Conservation (phyloP, 2,888 invertebrate species). For the Brachyopa scutellaris region DNA sequence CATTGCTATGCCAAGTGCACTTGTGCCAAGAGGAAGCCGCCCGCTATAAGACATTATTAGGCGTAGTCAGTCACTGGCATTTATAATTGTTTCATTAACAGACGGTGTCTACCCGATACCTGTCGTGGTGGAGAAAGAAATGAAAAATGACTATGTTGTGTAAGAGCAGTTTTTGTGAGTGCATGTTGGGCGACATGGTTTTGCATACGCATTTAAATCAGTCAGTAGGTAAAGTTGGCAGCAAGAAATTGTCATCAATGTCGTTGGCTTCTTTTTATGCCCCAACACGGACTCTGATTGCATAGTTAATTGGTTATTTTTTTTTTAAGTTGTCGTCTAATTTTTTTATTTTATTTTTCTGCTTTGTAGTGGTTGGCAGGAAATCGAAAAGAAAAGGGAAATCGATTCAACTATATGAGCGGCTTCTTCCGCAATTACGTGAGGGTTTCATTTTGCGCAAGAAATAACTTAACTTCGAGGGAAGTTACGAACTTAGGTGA, state of each 20-base stretch:
- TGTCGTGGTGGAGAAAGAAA: not conserved
- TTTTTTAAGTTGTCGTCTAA: not conserved
- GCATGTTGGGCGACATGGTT: constrained; percentile 37
- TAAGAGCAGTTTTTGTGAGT: constrained; percentile 22
- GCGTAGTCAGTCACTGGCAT: constrained; percentile 30
- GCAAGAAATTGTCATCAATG: constrained; percentile 42
- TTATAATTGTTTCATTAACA: constrained; percentile 47
- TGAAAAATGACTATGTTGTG: constrained; percentile 31
- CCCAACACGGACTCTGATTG: constrained; percentile 35
- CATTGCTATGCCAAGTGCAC: not conserved
- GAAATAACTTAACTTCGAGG: not conserved
- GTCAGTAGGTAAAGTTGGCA: constrained; percentile 44
- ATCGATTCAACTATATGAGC: constrained; percentile 42
- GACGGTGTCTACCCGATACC: not conserved
- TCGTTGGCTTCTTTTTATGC: constrained; percentile 2
- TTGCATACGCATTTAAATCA: constrained; percentile 54
- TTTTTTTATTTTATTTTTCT: constrained; percentile 4
- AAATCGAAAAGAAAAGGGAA: constrained; percentile 62
- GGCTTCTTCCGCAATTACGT: constrained; percentile 63
- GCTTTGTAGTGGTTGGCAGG: constrained; percentile 27
- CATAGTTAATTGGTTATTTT: constrained; percentile 58
- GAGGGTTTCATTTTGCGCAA: constrained; percentile 1
- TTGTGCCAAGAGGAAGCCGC: constrained; percentile 28
- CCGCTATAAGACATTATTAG: constrained; percentile 21
- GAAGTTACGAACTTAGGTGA: no score